A percentile compares a stretch with the other conserved stretches of the same genome.
Evolutionary conservation across 2,113 vertebrate genomes (phyloP).

Genomic region (Tachycineta bicolor): DNA sequence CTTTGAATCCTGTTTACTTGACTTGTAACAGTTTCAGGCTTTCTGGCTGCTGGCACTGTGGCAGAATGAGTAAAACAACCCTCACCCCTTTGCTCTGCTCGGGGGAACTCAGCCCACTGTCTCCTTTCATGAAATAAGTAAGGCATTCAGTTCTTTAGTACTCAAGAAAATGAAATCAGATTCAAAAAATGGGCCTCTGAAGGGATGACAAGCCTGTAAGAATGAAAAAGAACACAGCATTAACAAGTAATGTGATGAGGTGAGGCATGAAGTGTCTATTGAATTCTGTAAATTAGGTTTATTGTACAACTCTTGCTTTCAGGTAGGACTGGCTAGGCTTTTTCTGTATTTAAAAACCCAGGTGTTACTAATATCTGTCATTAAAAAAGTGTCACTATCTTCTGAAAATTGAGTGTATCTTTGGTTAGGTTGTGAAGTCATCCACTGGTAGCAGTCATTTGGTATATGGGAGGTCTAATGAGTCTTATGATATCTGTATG

Average conservation of each 20-base stretch:
- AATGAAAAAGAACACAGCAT: neutral
- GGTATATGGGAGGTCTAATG: neutral
- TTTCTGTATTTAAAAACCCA: neutral
- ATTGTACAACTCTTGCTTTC: neutral
- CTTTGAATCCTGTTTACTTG: slow-evolving; percentile 4
- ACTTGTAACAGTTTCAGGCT: neutral
- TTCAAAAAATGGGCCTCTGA: neutral
- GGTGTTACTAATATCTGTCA: neutral
- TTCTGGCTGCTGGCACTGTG: neutral
- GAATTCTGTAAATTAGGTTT: neutral
- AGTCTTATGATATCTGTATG: neutral
- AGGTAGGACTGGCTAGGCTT: neutral
- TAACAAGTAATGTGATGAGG: neutral
- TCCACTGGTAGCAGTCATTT: neutral
- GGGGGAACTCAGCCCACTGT: neutral
- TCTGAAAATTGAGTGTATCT: neutral
- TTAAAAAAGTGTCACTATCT: neutral
- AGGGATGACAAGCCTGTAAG: neutral
- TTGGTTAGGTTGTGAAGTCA: neutral
- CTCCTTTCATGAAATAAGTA: slow-evolving; percentile 20
- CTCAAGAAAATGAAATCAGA: neutral
- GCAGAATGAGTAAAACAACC: neutral
- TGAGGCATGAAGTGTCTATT: neutral
- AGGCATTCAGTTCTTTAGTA: neutral
- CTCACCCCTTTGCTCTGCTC: neutral